Evolutionary conservation across 2,797 vertebrate species (phyloP).

Genomic region (Allobates femoralis): DNA sequence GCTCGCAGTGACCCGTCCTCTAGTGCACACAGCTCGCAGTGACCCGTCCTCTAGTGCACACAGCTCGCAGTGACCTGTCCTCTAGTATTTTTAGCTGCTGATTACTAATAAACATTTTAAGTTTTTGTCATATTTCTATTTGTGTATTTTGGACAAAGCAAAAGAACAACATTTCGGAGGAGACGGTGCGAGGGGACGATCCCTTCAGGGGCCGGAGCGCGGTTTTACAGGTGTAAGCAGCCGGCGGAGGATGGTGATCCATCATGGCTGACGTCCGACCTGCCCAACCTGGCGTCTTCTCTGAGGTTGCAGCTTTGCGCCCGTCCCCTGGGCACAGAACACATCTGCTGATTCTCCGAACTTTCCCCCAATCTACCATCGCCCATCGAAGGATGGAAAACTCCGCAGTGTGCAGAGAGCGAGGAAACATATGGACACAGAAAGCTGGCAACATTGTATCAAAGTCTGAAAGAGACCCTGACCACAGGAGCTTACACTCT

Average conservation of each 20-base stretch:
- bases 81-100: conserved; percentile 34
- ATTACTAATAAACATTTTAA: conserved; percentile 18
- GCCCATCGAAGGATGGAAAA: not conserved
- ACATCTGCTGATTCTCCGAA: conserved; percentile 53
- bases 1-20: not conserved
- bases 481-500: not conserved
- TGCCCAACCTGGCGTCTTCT: conserved; percentile 55
- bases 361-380: conserved; percentile 8
- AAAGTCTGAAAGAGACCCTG: not conserved
- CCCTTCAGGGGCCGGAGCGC: conserved; percentile 32
- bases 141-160: conserved; percentile 51
- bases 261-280: conserved; percentile 57
- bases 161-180: not conserved
- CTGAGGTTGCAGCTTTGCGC: conserved; percentile 55
- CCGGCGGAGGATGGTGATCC: conserved; percentile 43
- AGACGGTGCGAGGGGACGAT: conserved; percentile 6
- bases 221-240: conserved; percentile 60
- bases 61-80: too few species aligned
- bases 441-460: not conserved
- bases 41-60: not conserved
- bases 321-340: conserved; percentile 48
- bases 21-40: not conserved
- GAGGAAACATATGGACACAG: not conserved
- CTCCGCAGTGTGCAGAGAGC: not conserved
- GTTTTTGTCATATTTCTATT: conserved; percentile 13